A percentile compares a stretch with the other conserved stretches of the same genome.
Conservation (phyloP, 2,888 invertebrate species). For the Sialis lutaria region DNA sequence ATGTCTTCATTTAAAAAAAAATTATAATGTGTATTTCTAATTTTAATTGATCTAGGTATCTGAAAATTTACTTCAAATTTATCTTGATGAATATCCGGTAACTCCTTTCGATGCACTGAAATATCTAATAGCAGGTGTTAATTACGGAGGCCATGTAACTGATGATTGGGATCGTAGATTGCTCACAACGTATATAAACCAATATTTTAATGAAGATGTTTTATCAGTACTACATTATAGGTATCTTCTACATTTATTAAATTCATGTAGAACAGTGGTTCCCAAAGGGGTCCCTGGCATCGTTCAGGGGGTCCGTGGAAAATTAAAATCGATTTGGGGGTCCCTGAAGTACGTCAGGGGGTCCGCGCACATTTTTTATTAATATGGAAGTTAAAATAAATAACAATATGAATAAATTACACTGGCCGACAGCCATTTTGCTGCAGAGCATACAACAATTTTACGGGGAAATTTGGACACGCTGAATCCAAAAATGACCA, state of each 20-base stretch:
- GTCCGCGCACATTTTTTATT: too few relatives aligned
- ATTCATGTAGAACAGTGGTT: too few relatives aligned
- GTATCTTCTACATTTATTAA: constrained; percentile 19
- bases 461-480: too few relatives aligned
- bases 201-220: constrained; percentile 60
- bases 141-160: constrained; percentile 76
- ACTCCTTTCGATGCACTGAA: constrained; percentile 85
- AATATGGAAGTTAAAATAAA: too few relatives aligned
- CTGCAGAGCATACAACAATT: too few relatives aligned
- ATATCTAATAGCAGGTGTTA: constrained; percentile 74
- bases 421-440: too few relatives aligned
- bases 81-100: constrained; percentile 64
- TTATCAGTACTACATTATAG: constrained; percentile 45
- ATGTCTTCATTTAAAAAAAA: constrained; percentile 10
- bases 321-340: too few relatives aligned
- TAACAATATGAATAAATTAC: too few relatives aligned
- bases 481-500: too few relatives aligned
- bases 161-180: constrained; percentile 61
- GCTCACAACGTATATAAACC: constrained; percentile 65
- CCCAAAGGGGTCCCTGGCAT: too few relatives aligned
- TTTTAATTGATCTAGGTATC: constrained; percentile 37
- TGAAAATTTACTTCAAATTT: constrained; percentile 65
- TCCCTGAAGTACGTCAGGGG: too few relatives aligned
- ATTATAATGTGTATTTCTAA: constrained; percentile 2
- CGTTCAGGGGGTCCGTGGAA: too few relatives aligned